Conservation (phyloP, 2,113 vertebrate genomes). For the Indri indri region DNA sequence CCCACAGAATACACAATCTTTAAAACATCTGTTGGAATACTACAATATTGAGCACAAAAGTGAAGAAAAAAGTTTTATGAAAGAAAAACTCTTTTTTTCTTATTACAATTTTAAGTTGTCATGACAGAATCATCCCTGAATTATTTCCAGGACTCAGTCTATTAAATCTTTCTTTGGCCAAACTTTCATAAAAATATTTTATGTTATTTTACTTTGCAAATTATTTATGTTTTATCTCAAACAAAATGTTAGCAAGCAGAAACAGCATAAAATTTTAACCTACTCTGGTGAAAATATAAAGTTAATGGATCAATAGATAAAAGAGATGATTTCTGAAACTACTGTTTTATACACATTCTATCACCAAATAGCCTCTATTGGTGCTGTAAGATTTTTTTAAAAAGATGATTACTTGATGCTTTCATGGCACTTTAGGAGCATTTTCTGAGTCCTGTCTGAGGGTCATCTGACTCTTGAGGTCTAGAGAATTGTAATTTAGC, state of each 20-base stretch:
- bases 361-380: not conserved
- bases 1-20: conserved; percentile 37
- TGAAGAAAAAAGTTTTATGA: not conserved
- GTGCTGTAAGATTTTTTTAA: not conserved
- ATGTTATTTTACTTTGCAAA: not conserved
- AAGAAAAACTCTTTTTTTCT: not conserved
- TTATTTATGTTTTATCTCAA: not conserved
- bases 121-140: not conserved
- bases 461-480: not conserved
- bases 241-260: conserved; percentile 6
- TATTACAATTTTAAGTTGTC: not conserved
- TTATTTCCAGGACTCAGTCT: not conserved
- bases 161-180: not conserved
- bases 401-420: not conserved
- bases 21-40: conserved; percentile 59
- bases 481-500: not conserved
- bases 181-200: conserved; percentile 15
- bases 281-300: conserved; percentile 9
- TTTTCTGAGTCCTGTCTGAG: not conserved
- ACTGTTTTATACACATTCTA: not conserved
- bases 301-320: not conserved
- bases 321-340: not conserved
- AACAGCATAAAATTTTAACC: conserved; percentile 15
- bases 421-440: not conserved
- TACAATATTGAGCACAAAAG: conserved; percentile 4